phyloP scores from a whole-genome alignment of 2,888 invertebrate species.

The Elmis aenea region DNA sequence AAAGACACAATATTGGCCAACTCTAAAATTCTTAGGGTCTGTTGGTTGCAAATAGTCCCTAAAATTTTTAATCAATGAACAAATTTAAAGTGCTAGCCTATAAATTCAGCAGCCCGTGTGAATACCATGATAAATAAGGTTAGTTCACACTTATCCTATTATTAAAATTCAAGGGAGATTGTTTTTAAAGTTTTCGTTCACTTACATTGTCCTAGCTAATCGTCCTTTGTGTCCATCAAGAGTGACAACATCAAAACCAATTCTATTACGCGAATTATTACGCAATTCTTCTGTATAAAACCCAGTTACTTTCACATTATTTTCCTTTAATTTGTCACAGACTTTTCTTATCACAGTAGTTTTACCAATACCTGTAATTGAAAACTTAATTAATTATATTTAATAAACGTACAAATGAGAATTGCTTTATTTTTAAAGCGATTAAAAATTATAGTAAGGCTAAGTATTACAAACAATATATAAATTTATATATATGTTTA shows the following conservation, averaged over 20 bases:
- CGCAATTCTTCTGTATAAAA: conserved; percentile 65
- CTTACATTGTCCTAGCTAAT: conserved; percentile 51
- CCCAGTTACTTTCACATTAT: conserved; percentile 45
- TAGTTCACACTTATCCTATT: no score
- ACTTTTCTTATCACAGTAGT: conserved; percentile 58
- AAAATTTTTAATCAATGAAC: no score
- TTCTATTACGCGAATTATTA: conserved; percentile 43
- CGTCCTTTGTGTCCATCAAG: conserved; percentile 46
- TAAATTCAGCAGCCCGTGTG: no score
- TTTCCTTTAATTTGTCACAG: conserved; percentile 38
- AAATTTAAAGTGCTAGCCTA: no score
- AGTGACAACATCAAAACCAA: conserved; percentile 62
- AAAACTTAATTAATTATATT: neutral
- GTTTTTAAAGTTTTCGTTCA: conserved; percentile 1
- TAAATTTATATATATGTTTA: no score
- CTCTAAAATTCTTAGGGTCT: conserved; percentile 37
- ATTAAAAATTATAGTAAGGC: no score
- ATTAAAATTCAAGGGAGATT: no score
- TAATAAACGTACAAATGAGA: no score
- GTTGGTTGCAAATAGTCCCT: conserved; percentile 16
- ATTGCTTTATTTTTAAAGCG: no score
- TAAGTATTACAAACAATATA: no score
- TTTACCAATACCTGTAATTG: conserved; percentile 59
- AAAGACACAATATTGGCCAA: conserved; percentile 62
- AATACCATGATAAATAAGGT: no score